Evolutionary conservation across 2,888 invertebrate genomes (phyloP).

Genomic region (Gandaritis pyraliata): DNA sequence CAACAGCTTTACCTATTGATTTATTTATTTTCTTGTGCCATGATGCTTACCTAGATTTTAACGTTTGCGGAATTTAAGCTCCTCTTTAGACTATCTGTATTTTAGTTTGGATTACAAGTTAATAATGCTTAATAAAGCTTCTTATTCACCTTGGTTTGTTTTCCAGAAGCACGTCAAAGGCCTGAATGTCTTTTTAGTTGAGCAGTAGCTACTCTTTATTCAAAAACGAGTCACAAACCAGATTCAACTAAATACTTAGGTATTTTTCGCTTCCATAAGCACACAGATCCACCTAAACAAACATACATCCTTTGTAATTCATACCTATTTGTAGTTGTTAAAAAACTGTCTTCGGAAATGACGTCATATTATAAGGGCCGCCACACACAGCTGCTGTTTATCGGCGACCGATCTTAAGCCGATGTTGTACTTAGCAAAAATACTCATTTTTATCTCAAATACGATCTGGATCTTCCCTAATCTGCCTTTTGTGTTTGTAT

Average conservation of each 20-base stretch:
- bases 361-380: conserved; percentile 61
- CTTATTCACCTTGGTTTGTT: too few species aligned
- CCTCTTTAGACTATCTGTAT: background rate
- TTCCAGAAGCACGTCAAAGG: too few species aligned
- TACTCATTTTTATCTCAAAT: conserved; percentile 81
- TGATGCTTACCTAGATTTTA: background rate
- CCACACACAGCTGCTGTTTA: conserved; percentile 75
- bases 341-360: conserved; percentile 45
- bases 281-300: background rate
- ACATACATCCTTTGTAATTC: background rate
- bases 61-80: background rate
- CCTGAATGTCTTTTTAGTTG: too few species aligned
- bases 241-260: too few species aligned
- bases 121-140: too few species aligned
- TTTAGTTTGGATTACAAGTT: too few species aligned
- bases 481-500: conserved; percentile 74
- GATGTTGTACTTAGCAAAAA: conserved; percentile 77
- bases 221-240: too few species aligned
- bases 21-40: background rate
- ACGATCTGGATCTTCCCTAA: conserved; percentile 80
- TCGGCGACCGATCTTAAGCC: conserved; percentile 76
- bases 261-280: too few species aligned
- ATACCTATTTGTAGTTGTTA: conserved; percentile 16
- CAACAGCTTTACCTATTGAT: conserved; percentile 26
- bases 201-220: too few species aligned